phyloP scores from a whole-genome alignment of 2,113 vertebrate species.

The Colinus virginianus region DNA sequence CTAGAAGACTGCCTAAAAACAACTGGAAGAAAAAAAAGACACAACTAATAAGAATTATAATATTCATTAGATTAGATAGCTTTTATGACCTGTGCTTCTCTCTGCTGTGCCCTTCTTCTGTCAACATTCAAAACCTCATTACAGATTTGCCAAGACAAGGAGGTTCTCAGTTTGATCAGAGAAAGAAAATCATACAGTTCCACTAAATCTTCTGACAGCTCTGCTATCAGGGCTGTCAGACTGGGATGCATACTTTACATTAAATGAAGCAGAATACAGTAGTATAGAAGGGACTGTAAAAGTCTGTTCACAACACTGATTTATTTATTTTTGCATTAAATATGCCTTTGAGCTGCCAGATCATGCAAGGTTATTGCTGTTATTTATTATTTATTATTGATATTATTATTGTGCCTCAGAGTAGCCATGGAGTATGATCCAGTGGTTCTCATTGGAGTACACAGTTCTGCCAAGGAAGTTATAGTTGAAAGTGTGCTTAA shows the following conservation, averaged over 20 bases:
- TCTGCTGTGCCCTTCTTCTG: neutral
- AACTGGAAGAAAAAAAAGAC: neutral
- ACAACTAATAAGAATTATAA: neutral
- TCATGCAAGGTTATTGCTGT: neutral
- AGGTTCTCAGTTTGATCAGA: slow-evolving; percentile 37
- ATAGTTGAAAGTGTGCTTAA: neutral
- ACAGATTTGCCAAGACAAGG: slow-evolving; percentile 49
- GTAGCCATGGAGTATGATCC: neutral
- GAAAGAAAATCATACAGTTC: slow-evolving; percentile 19
- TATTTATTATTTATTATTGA: neutral
- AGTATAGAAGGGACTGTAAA: neutral
- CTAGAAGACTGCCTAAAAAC: neutral
- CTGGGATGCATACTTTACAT: neutral
- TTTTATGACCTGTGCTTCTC: neutral
- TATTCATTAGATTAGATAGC: neutral
- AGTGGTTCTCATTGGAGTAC: neutral
- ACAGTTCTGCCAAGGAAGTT: neutral
- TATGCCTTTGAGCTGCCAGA: slow-evolving; percentile 14
- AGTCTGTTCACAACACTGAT: neutral
- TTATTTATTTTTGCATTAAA: slow-evolving; percentile 42
- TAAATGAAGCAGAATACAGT: slow-evolving; percentile 38
- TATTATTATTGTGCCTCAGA: neutral
- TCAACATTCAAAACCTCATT: slow-evolving; percentile 24
- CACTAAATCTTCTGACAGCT: slow-evolving; percentile 46
- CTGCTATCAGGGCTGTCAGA: slow-evolving; percentile 47